phyloP scores from a whole-genome alignment of 2,888 invertebrate species.

The Exephanes ischioxanthus region DNA sequence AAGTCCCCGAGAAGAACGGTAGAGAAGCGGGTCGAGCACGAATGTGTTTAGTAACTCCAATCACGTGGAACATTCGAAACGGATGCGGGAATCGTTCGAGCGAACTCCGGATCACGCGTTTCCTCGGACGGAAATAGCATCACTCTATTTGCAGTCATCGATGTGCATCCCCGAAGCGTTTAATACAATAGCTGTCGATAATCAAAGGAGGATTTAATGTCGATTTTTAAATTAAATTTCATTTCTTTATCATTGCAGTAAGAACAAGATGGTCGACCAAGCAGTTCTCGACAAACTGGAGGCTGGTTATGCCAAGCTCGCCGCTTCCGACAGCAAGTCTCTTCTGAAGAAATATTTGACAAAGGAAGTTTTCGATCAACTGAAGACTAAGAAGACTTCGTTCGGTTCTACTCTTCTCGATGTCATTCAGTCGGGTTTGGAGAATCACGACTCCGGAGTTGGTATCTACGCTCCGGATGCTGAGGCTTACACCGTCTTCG shows the following conservation, averaged over 20 bases:
- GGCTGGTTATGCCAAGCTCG: constrained; percentile 95
- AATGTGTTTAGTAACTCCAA: constrained; percentile 55
- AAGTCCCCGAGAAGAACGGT: constrained; percentile 1
- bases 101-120: constrained; percentile 69
- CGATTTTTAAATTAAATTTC: too few species aligned
- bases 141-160: constrained; percentile 54
- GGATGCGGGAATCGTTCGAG: constrained; percentile 63
- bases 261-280: constrained; percentile 94
- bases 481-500: constrained; percentile 96
- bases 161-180: constrained; percentile 37
- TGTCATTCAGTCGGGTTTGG: constrained; percentile 97
- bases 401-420: constrained; percentile 97
- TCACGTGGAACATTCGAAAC: constrained; percentile 63
- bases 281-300: constrained; percentile 96
- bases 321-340: constrained; percentile 96
- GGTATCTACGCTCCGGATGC: constrained; percentile 99
- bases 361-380: constrained; percentile 95
- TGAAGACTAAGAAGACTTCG: constrained; percentile 97
- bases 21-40: constrained; percentile 18
- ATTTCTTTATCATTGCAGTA: constrained; percentile 86
- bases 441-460: constrained; percentile 98
- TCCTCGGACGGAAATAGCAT: constrained; percentile 62
- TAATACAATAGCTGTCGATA: background rate
- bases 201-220: too few species aligned
- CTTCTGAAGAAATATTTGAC: constrained; percentile 98